Evolutionary conservation across 1,140 invertebrate genomes (phyloP).

Genomic region (Kradibia gibbosae): DNA sequence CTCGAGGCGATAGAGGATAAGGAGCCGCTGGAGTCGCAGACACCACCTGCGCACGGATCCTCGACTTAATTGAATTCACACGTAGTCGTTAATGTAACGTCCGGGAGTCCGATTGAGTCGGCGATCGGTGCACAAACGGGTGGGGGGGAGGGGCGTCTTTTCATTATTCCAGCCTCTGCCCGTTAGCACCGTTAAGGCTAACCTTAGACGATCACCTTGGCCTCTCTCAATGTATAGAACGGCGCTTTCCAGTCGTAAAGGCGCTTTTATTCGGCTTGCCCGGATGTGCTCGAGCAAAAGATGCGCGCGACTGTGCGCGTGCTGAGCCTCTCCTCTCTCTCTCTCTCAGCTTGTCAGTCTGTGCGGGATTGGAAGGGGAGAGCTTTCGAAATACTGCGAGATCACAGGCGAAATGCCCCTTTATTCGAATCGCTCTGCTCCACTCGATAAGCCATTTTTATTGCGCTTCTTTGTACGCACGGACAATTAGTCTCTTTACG

Average conservation of each 20-base stretch:
- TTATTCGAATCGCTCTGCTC: not conserved
- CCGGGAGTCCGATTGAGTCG: slow-evolving; percentile 52
- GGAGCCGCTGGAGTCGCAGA: not conserved
- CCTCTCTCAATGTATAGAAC: slow-evolving; percentile 68
- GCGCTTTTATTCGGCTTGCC: not conserved
- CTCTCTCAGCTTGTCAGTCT: too few species aligned
- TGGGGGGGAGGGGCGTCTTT: not conserved
- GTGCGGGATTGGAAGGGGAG: not conserved
- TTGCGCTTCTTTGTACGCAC: not conserved
- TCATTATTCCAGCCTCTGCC: slow-evolving; percentile 62
- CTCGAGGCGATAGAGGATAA: not conserved
- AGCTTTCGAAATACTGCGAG: not conserved
- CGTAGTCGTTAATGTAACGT: slow-evolving; percentile 59
- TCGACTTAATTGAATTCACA: slow-evolving; percentile 64
- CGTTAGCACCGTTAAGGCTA: slow-evolving; percentile 71
- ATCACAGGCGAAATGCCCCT: not conserved
- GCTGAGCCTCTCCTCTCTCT: not conserved
- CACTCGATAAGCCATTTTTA: not conserved
- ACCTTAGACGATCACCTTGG: slow-evolving; percentile 65
- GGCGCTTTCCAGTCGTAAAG: slow-evolving; percentile 46
- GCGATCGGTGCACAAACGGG: slow-evolving; percentile 10
- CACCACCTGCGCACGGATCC: slow-evolving; percentile 38
- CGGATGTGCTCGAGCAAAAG: not conserved
- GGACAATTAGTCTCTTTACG: not conserved
- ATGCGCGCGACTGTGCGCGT: not conserved